These are phyloP conservation scores for Eidolon dupreanum DNA, from an alignment of 2,797 vertebrate genomes.

Conservation along the genomic window DNA sequence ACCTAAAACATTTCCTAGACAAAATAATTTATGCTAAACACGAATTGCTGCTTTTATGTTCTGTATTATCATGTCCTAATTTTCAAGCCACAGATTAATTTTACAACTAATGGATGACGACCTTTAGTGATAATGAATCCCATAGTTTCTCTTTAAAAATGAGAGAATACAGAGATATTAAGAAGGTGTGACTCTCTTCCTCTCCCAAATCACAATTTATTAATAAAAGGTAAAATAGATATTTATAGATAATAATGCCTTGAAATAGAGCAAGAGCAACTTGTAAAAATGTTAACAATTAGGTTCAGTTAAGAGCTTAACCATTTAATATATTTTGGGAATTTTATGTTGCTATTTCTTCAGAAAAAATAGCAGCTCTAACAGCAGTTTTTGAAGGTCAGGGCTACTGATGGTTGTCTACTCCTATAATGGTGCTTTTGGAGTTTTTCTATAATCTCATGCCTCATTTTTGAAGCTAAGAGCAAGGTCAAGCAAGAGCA, in stretches of 20 bases:
- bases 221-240: not conserved
- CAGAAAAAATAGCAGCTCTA: constrained; percentile 8
- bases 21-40: not conserved
- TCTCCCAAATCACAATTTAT: not conserved
- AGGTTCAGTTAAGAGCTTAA: not conserved
- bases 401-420: not conserved
- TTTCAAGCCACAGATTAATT: constrained; percentile 29
- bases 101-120: not conserved
- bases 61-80: not conserved
- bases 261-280: not conserved
- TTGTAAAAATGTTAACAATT: constrained; percentile 31
- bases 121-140: not conserved
- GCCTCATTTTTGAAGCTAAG: not conserved
- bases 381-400: not conserved
- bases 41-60: constrained; percentile 7
- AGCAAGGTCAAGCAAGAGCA: not conserved
- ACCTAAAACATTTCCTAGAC: not conserved
- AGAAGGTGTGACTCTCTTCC: not conserved
- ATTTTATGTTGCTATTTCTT: constrained; percentile 41
- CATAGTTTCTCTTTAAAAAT: not conserved
- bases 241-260: constrained; percentile 13
- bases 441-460: not conserved
- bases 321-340: not conserved
- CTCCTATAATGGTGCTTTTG: not conserved
- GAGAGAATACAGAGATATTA: not conserved